These are phyloP conservation scores for Phasianus colchicus DNA, from an alignment of 2,113 vertebrate species.

Conservation along the genomic window DNA sequence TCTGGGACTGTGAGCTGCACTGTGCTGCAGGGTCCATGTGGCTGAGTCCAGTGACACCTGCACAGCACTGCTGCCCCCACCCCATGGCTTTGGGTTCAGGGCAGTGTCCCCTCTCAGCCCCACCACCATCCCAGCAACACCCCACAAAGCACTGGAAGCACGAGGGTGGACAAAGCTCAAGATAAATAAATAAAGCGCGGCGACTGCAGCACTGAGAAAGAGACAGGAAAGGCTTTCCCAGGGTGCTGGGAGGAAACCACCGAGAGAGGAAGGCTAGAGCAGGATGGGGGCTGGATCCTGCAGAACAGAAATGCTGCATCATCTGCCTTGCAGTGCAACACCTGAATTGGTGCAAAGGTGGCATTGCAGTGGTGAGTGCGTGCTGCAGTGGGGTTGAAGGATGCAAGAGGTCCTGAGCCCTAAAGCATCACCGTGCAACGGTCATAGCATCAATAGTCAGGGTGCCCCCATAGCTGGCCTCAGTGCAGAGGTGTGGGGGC, in stretches of 20 bases:
- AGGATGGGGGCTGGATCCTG: not conserved
- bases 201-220: not conserved
- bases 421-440: accelerated
- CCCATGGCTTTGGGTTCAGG: not conserved
- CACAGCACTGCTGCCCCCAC: not conserved
- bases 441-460: not conserved
- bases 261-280: not conserved
- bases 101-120: accelerated
- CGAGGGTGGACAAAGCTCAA: accelerated
- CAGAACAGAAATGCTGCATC: not conserved
- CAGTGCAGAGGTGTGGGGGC: not conserved
- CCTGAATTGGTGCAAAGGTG: not conserved
- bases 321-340: not conserved
- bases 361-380: accelerated
- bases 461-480: not conserved
- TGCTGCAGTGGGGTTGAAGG: not conserved
- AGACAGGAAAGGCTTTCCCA: constrained; percentile 9
- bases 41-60: not conserved
- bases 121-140: accelerated
- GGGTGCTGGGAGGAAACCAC: not conserved
- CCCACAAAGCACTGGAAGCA: not conserved
- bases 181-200: not conserved
- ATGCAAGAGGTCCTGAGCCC: not conserved
- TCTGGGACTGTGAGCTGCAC: not conserved
- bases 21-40: not conserved